Evolutionary conservation across 1,140 invertebrate genomes (phyloP), one percentile per base, ranked within the genome.

Genomic region (Saxidomus purpurata): DNA sequence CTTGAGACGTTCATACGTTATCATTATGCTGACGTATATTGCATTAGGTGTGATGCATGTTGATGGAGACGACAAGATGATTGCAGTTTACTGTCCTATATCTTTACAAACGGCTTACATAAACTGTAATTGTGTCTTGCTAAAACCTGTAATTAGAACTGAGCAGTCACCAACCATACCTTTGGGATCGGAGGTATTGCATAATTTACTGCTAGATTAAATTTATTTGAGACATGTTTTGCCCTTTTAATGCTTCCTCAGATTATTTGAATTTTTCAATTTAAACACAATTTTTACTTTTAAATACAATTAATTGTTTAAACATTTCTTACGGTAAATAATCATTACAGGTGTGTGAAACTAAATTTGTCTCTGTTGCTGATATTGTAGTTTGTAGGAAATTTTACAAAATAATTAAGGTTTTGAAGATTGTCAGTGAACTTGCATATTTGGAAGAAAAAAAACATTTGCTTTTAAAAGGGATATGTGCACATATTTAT

Each of bases 1-100:
- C 67, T 38, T 71, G 28, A 79, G 76, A 79, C 36, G 19, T n/a
- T 49, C 49, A 47, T 79, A 79, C 47, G 25, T 79, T 19, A 79
- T 79, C 47, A 79, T 79, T 79, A 79, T 55, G 28, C 49, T 31
- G 76, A 52, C 76, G 22, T 79, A 55, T 47, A 79, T 79, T 79
- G 55, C 76, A 34, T 79, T 25, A 55, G 76, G 47, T 55, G 28
- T 79, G 43, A 52, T 31, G 43, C 49, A 28, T 15, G 28, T 13
- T 52, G 43, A 79, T 17, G 43, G 47, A 19, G 28, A 19, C 34
- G 49, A 55, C 47, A 79, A 17, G 47, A 6, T 34, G 49, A 59
- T 79, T 52, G 19, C 28, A 55, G 25, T 79, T 79, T 52, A 55
- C 47, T 19, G 11, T 34, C 43, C n/a, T 55, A 36, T 55, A 52